Conservation (phyloP, 2,113 vertebrate species). For the Chionomys nivalis region DNA sequence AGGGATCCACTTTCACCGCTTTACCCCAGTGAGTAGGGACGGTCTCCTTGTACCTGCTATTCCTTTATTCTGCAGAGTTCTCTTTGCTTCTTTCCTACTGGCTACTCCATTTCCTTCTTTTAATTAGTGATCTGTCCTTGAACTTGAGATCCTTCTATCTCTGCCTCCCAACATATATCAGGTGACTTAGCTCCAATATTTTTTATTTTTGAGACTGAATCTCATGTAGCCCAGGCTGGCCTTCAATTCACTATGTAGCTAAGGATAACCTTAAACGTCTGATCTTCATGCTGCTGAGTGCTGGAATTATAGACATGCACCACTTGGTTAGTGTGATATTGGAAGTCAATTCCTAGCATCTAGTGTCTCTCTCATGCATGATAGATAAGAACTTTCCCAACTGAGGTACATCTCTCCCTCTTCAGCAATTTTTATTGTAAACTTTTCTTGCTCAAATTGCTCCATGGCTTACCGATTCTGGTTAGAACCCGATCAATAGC, state of each 20-base stretch:
- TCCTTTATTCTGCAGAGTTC: neutral
- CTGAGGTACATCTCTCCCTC: neutral
- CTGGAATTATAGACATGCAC: neutral
- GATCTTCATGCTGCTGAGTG: neutral
- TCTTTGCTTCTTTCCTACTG: neutral
- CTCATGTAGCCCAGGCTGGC: neutral
- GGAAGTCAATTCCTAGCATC: neutral
- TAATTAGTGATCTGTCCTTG: neutral
- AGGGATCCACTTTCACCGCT: neutral
- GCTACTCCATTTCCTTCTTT: neutral
- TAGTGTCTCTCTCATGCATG: neutral
- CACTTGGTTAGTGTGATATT: neutral
- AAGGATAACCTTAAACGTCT: neutral
- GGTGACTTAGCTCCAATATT: neutral
- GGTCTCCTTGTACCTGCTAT: neutral
- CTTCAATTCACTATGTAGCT: neutral
- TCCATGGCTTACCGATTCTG: conserved; percentile 11
- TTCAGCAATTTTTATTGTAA: conserved; percentile 33
- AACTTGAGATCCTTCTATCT: neutral
- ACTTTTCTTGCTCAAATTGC: conserved; percentile 11
- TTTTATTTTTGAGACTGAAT: neutral
- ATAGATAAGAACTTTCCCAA: neutral
- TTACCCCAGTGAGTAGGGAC: neutral
- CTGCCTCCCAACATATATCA: neutral
- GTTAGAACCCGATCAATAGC: neutral